Evolutionary conservation across 2,113 vertebrate species (phyloP).

Genomic region (Alexandromys fortis): DNA sequence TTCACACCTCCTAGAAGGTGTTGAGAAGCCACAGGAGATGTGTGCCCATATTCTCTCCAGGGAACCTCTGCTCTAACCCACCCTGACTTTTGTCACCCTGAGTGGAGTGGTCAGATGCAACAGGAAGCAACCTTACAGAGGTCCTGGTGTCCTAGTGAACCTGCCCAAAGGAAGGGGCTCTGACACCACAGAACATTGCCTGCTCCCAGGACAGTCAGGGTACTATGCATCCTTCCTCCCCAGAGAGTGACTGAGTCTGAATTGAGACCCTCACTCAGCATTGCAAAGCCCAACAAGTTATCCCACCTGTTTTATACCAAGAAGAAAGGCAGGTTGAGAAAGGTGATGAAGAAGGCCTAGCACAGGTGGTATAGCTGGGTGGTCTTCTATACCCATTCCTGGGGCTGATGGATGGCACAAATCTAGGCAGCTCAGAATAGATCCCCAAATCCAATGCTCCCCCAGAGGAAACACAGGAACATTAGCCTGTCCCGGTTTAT

Average conservation of each 20-base stretch:
- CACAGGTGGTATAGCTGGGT: neutral
- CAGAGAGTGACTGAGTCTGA: neutral
- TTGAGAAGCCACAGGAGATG: neutral
- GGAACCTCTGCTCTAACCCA: neutral
- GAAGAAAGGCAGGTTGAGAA: neutral
- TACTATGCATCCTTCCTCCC: neutral
- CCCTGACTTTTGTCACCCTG: neutral
- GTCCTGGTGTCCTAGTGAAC: neutral
- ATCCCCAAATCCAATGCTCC: neutral
- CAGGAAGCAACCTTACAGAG: neutral
- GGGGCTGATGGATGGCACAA: neutral
- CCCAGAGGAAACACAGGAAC: neutral
- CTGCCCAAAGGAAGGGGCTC: neutral
- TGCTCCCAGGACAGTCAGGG: neutral
- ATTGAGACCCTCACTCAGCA: neutral
- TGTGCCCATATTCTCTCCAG: too few relatives aligned
- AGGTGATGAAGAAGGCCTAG: neutral
- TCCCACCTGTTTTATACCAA: neutral
- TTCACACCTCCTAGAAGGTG: neutral
- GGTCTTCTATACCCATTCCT: neutral
- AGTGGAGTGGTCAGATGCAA: neutral
- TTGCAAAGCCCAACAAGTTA: neutral
- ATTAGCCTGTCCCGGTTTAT: neutral
- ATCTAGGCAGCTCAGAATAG: neutral
- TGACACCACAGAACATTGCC: neutral